Evolutionary conservation across 2,888 invertebrate genomes (phyloP), one percentile per base, ranked within the genome.

Genomic region (Abscondita cerata): DNA sequence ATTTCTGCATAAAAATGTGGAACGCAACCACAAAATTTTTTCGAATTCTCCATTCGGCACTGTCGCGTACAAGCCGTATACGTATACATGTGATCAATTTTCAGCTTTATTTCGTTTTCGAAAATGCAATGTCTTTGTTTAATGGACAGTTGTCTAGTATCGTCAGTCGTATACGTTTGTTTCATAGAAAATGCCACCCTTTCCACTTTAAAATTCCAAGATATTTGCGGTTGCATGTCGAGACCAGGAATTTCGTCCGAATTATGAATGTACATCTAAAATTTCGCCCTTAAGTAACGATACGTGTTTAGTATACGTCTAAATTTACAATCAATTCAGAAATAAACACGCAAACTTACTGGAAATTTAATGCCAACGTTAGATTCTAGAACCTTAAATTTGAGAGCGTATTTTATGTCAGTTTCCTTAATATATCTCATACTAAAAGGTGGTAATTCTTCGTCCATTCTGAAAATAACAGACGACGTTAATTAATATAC

Each of bases 161-260:
- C 90, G 59, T 86, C 85, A 0, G 91, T 91, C 0, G 91, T 91
- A 75, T 91, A 91, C 0, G 91, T 91, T 74, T 89, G 87, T 72
- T 90, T 90, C 18, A 90, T 87, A 0, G 89, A 88, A 74, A 92
- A 88, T 0, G 85, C 84, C 0, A 89, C 84, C 69, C 83, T 84
- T 65, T 84, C 83, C 1, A 88, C 85, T 13, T 83, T 81, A 8
- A 83, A 84, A 44, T 87, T 85, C 91, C 91, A 91, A 1, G 86
- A 81, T 66, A 89, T 87, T 72, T 91, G 90, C 0, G 90, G 86
- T 70, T 85, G 86, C 69, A 87, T 84, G 68, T 90, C 90, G 19
- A 87, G 75, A 0, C 88, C 87, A 1, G 90, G 87, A 76, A 88
- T 85, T 78, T 91, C 91, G 72, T 90, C 88, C 0, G 87, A 85